These are phyloP conservation scores for Tragulus kanchil DNA, from an alignment of 2,113 vertebrate species.

Conservation along the genomic window DNA sequence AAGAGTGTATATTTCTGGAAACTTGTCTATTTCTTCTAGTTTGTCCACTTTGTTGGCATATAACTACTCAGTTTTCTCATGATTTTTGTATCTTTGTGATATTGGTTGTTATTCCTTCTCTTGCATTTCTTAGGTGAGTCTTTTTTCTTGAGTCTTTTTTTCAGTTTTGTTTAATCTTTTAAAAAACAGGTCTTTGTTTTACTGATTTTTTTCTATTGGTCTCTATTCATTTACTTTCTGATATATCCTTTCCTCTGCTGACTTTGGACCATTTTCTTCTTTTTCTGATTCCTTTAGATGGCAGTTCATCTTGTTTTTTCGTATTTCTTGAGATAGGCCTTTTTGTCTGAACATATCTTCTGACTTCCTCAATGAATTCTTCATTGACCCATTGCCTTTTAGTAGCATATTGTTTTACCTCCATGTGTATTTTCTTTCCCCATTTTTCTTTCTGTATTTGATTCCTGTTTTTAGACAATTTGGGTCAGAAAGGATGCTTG, in stretches of 20 bases:
- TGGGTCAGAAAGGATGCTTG: not conserved
- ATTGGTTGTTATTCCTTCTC: not conserved
- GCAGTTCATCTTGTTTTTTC: not conserved
- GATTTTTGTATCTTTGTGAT: not conserved
- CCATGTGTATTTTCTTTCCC: not conserved
- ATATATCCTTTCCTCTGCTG: not conserved
- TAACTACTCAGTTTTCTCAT: not conserved
- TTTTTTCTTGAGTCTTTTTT: not conserved
- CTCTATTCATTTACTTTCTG: not conserved
- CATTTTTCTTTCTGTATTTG: not conserved
- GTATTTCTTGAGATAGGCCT: not conserved
- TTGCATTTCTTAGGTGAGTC: not conserved
- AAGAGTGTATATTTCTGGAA: not conserved
- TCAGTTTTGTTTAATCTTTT: not conserved
- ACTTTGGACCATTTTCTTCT: not conserved
- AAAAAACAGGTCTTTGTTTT: not conserved
- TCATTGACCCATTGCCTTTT: not conserved
- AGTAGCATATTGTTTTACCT: not conserved
- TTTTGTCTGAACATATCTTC: not conserved
- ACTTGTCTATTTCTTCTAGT: not conserved
- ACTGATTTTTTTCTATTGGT: not conserved
- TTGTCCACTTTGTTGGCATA: not conserved
- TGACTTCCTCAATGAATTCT: not conserved
- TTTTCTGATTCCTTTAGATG: not conserved
- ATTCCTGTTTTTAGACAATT: not conserved